These are phyloP conservation scores for Plodia interpunctella DNA, from an alignment of 1,140 invertebrate species.

Conservation along the genomic window DNA sequence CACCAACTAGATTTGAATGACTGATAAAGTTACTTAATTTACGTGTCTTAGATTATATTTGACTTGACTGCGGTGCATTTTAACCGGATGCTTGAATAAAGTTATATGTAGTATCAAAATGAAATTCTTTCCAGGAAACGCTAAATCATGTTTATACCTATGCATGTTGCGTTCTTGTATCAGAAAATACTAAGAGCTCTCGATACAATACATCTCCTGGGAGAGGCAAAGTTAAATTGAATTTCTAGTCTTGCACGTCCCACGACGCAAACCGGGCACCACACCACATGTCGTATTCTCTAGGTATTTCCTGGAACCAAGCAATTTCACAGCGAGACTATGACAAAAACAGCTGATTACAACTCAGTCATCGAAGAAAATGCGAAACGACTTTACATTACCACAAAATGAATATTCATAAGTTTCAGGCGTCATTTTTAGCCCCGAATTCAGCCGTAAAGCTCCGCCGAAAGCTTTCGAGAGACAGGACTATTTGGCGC, in stretches of 20 bases:
- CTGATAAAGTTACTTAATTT: no score
- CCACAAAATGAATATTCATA: slow-evolving; percentile 51
- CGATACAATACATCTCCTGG: slow-evolving; percentile 1
- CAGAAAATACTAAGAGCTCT: not conserved
- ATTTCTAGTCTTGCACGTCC: not conserved
- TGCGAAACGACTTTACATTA: slow-evolving; percentile 49
- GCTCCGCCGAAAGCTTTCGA: slow-evolving; percentile 1
- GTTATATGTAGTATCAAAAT: no score
- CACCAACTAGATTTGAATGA: no score
- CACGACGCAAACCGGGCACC: not conserved
- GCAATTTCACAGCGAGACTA: not conserved
- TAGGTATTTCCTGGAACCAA: not conserved
- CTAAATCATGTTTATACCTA: not conserved
- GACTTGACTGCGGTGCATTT: no score
- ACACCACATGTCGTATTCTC: not conserved
- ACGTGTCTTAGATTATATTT: no score
- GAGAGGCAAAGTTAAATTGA: slow-evolving; percentile 5
- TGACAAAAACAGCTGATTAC: slow-evolving; percentile 8
- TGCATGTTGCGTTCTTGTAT: not conserved
- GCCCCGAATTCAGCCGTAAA: not conserved
- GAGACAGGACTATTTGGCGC: slow-evolving; percentile 20
- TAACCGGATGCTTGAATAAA: no score
- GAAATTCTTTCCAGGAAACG: no score
- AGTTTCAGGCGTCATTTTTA: slow-evolving; percentile 16
- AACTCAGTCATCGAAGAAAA: slow-evolving; percentile 28